Conservation (phyloP, 1,140 invertebrate genomes). For the Microvelia longipes region DNA sequence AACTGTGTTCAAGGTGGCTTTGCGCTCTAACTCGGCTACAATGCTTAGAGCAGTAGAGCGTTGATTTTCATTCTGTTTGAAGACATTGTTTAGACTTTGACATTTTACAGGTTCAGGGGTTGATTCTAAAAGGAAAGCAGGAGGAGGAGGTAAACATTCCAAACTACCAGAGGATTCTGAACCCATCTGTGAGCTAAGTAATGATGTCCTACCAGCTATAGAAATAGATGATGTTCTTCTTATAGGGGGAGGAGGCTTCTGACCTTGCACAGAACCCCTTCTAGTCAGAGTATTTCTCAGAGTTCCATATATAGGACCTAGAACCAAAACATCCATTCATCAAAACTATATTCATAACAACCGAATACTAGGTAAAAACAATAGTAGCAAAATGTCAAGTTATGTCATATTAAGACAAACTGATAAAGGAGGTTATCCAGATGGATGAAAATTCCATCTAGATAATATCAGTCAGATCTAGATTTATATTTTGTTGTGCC, state of each 20-base stretch:
- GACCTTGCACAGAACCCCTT: slow-evolving; percentile 43
- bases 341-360: not conserved
- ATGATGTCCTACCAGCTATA: slow-evolving; percentile 19
- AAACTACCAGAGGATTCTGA: slow-evolving; percentile 20
- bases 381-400: too few relatives aligned
- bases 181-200: slow-evolving; percentile 6
- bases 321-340: slow-evolving; percentile 3
- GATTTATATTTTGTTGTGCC: too few relatives aligned
- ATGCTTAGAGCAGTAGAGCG: slow-evolving; percentile 12
- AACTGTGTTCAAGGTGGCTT: slow-evolving; percentile 4
- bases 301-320: slow-evolving; percentile 30
- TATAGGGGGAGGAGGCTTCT: slow-evolving; percentile 69
- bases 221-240: slow-evolving; percentile 70
- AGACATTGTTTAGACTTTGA: slow-evolving; percentile 7
- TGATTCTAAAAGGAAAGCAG: slow-evolving; percentile 53
- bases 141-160: slow-evolving; percentile 66
- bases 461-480: too few relatives aligned
- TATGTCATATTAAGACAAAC: too few relatives aligned
- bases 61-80: slow-evolving; percentile 6
- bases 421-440: too few relatives aligned
- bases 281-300: slow-evolving; percentile 33
- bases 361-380: too few relatives aligned
- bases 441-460: too few relatives aligned
- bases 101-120: slow-evolving; percentile 26
- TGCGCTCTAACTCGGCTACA: slow-evolving; percentile 11